phyloP scores from a whole-genome alignment of 2,113 vertebrate species.

The Odobenus rosmarus region DNA sequence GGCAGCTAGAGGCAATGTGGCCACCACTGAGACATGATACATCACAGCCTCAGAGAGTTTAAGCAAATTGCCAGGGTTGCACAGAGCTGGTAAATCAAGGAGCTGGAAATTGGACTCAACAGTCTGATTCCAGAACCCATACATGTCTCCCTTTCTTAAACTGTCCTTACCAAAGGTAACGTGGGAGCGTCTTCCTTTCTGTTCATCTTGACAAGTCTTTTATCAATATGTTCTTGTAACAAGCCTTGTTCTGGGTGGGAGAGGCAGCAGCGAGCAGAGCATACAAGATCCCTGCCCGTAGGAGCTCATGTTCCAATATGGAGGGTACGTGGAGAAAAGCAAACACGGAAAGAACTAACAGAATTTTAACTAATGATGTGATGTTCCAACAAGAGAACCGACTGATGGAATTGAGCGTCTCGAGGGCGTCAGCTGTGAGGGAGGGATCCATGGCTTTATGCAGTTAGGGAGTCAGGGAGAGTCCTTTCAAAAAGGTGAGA shows the following conservation, averaged over 20 bases:
- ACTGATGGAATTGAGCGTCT: not conserved
- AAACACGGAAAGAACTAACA: not conserved
- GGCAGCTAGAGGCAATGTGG: rapidly evolving
- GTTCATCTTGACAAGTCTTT: no score
- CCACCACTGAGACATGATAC: rapidly evolving
- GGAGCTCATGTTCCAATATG: not conserved
- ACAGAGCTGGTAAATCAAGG: not conserved
- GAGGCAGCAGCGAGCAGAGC: not conserved
- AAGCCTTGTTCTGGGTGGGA: not conserved
- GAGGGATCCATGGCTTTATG: not conserved
- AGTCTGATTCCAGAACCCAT: not conserved
- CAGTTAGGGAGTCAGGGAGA: no score
- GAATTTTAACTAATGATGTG: not conserved
- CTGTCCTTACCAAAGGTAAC: no score
- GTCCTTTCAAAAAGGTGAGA: not conserved
- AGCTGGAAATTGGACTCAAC: not conserved
- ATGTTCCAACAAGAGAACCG: not conserved
- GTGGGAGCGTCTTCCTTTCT: not conserved
- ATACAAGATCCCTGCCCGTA: not conserved
- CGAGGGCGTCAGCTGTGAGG: not conserved
- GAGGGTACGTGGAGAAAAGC: not conserved
- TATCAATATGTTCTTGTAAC: rapidly evolving
- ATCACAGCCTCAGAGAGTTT: not conserved
- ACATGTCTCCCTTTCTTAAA: not conserved
- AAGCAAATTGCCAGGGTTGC: not conserved